These are phyloP conservation scores for Tachycineta bicolor DNA, from an alignment of 2,113 vertebrate genomes.

Conservation along the genomic window DNA sequence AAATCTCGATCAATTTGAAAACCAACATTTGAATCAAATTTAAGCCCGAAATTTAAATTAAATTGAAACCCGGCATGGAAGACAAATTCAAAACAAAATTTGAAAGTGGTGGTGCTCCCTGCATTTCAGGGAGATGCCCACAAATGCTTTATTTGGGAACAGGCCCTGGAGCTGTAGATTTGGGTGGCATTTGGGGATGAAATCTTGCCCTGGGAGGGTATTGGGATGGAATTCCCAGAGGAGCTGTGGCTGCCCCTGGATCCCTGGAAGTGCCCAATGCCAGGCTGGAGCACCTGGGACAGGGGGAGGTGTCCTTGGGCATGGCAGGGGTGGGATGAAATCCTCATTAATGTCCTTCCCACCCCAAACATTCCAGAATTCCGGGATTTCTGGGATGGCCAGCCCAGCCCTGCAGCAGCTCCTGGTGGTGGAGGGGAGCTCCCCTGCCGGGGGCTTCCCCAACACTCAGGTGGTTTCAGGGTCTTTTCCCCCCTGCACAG, in stretches of 20 bases:
- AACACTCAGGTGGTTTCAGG: too few species aligned
- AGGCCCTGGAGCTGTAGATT: not conserved
- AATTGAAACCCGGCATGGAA: too few species aligned
- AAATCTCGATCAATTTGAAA: too few species aligned
- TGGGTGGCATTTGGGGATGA: not conserved
- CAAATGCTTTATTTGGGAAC: not conserved
- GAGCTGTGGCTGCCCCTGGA: not conserved
- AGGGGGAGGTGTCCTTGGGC: not conserved
- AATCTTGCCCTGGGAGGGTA: not conserved
- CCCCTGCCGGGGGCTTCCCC: too few species aligned
- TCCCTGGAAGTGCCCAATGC: not conserved
- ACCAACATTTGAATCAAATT: too few species aligned
- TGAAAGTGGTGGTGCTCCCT: too few species aligned
- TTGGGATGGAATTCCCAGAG: not conserved
- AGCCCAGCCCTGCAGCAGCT: too few species aligned
- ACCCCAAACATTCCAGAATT: too few species aligned
- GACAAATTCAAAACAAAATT: not conserved
- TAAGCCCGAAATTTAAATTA: too few species aligned
- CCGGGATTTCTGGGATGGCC: too few species aligned
- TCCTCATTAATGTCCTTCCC: not conserved
- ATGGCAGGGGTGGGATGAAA: rapidly evolving
- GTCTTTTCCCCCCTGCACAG: too few species aligned
- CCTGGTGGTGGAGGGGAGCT: too few species aligned
- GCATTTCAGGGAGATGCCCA: not conserved
- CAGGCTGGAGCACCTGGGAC: not conserved